Evolutionary conservation across 2,797 vertebrate species (phyloP), one percentile per base, ranked within the genome.

Genomic region (Okamejei kenojei): DNA sequence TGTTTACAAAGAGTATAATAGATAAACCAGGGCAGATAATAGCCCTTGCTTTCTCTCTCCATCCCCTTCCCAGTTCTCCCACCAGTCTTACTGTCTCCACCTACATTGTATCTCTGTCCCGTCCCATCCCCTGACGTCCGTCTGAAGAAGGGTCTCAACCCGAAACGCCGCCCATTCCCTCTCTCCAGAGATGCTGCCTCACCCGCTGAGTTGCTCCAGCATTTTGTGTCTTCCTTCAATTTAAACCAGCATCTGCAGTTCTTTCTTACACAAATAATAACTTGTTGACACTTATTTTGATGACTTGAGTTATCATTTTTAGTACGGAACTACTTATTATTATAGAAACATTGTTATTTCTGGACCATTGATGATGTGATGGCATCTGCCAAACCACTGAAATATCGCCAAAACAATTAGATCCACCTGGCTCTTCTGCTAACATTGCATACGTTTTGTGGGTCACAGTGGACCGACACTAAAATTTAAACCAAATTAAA

Each of bases 331-430:
- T 84, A 10, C 61, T 65, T 68, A 90, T n/a, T n/a, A n/a, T n/a
- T n/a, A n/a, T n/a, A n/a, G 61, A 63, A 68, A 35, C 26, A 7
- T 17, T 65, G 5, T 90, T 68, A 61, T 90, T 90, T 90, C 58
- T 35, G 84, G 63, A 68, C 68, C 84, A 63, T 90, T 68, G 84
- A 90, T 90, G 84, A 90, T 90, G 84, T 90, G 84, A 63, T 32
- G 8, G 9, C 19, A 19, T 90, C 63, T 68, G 84, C 63, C 29
- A 68, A 68, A 58, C 82, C 58, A n/a, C 17, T 17, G 26, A 63
- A 88, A 88, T 15, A 58, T 65, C 35, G n/a, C n/a, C 68, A 63
- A 90, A 90, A 9, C 63, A 68, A 90, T 90, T 90, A 68, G 63
- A 32, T 90, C 32, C 84, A 68, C 35, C n/a, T 35, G 58, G 35